phyloP scores from a whole-genome alignment of 2,888 invertebrate species.

The Lampropteryx suffumata region DNA sequence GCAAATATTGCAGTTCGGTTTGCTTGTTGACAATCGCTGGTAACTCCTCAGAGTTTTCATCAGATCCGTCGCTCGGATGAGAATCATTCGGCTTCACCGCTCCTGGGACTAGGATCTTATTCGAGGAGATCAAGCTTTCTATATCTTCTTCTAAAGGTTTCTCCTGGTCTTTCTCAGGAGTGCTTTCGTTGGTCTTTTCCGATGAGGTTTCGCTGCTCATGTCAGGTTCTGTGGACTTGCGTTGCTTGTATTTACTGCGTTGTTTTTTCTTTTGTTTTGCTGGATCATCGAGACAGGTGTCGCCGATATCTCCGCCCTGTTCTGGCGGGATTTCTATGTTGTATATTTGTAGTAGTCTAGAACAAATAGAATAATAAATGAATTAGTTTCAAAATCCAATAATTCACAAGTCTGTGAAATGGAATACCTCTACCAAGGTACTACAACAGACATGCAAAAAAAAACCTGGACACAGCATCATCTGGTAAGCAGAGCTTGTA shows the following conservation, averaged over 20 bases:
- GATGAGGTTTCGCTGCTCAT: slow-evolving; percentile 62
- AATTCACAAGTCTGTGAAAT: too few relatives aligned
- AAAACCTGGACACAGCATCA: too few relatives aligned
- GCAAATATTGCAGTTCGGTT: slow-evolving; percentile 71
- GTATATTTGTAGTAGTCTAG: slow-evolving; percentile 89
- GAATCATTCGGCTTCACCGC: slow-evolving; percentile 50
- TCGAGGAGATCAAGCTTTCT: slow-evolving; percentile 76
- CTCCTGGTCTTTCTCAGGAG: slow-evolving; percentile 61
- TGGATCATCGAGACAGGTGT: slow-evolving; percentile 52
- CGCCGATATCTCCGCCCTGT: slow-evolving; percentile 74
- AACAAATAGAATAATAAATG: too few relatives aligned
- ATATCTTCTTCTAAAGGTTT: slow-evolving; percentile 68
- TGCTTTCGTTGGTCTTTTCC: slow-evolving; percentile 62
- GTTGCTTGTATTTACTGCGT: slow-evolving; percentile 66
- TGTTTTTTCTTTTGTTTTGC: slow-evolving; percentile 67
- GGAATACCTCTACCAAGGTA: too few relatives aligned
- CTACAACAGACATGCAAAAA: too few relatives aligned
- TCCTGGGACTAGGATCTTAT: slow-evolving; percentile 73
- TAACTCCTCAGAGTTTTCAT: slow-evolving; percentile 63
- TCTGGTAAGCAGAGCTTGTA: too few relatives aligned
- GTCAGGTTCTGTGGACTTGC: slow-evolving; percentile 66
- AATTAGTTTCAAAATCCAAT: too few relatives aligned
- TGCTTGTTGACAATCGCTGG: slow-evolving; percentile 70
- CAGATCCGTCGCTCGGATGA: slow-evolving; percentile 58
- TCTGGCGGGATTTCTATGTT: slow-evolving; percentile 86